Conservation (phyloP, 1,140 invertebrate species). For the Caerostris extrusa region DNA sequence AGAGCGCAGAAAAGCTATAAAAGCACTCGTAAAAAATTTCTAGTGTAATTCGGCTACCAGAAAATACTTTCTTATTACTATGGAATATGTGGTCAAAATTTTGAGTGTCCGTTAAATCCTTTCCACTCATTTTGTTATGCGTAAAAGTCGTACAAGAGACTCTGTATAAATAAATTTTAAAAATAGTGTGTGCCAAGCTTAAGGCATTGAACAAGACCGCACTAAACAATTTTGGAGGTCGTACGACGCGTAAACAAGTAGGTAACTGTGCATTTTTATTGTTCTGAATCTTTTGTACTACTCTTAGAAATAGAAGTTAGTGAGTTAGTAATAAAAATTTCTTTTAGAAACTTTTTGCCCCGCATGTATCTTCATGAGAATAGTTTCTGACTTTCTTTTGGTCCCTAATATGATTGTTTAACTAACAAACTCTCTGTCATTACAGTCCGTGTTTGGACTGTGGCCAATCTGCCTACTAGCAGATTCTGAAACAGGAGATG, state of each 20-base stretch:
- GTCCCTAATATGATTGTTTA: no score
- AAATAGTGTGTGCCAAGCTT: constrained; percentile 1
- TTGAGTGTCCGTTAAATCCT: background rate
- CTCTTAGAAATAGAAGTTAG: no score
- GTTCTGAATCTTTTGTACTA: no score
- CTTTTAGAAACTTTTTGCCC: no score
- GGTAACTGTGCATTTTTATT: no score
- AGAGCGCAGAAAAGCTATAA: background rate
- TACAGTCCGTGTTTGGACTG: no score
- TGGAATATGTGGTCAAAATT: background rate
- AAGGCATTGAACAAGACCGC: constrained; percentile 13
- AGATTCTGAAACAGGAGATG: no score
- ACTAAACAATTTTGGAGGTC: background rate
- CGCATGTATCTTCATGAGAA: no score
- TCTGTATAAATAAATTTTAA: background rate
- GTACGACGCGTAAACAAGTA: background rate
- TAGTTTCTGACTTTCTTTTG: no score
- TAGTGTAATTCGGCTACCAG: background rate
- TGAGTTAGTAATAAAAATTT: no score
- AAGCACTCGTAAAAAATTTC: background rate
- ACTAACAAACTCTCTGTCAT: no score
- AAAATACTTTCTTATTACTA: background rate
- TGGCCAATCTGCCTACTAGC: no score
- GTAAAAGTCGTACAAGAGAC: background rate
- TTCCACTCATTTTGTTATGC: background rate